Evolutionary conservation across 2,113 vertebrate species (phyloP).

Genomic region (Anoura caudifer): DNA sequence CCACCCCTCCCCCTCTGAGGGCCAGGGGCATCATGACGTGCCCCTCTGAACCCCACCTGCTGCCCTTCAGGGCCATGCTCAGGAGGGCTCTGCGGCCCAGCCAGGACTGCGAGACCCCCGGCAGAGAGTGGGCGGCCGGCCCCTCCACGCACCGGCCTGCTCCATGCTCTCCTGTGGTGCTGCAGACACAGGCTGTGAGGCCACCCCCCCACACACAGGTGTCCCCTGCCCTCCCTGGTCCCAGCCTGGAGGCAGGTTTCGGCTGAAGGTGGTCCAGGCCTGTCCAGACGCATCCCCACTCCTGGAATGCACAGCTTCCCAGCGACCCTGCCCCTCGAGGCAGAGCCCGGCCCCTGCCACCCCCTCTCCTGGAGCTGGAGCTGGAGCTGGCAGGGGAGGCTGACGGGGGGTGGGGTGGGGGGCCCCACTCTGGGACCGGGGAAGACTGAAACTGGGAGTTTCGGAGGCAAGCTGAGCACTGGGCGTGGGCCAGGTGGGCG

Average conservation of each 20-base stretch:
- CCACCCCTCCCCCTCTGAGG: not conserved
- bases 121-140: not conserved
- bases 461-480: not conserved
- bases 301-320: accelerated
- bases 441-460: constrained; percentile 1
- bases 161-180: accelerated
- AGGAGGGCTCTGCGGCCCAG: not conserved
- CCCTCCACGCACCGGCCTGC: accelerated
- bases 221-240: accelerated
- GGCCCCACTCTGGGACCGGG: not conserved
- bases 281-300: not conserved
- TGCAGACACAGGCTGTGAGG: not conserved
- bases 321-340: not conserved
- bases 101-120: no score
- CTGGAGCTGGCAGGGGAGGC: not conserved
- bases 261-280: not conserved
- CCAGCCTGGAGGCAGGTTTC: not conserved
- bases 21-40: accelerated
- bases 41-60: no score
- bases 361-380: not conserved
- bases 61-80: not conserved
- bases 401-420: accelerated
- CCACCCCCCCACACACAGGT: not conserved
- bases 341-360: not conserved
- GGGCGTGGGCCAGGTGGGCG: not conserved